phyloP scores from a whole-genome alignment of 2,113 vertebrate genomes.

The Calypte anna region DNA sequence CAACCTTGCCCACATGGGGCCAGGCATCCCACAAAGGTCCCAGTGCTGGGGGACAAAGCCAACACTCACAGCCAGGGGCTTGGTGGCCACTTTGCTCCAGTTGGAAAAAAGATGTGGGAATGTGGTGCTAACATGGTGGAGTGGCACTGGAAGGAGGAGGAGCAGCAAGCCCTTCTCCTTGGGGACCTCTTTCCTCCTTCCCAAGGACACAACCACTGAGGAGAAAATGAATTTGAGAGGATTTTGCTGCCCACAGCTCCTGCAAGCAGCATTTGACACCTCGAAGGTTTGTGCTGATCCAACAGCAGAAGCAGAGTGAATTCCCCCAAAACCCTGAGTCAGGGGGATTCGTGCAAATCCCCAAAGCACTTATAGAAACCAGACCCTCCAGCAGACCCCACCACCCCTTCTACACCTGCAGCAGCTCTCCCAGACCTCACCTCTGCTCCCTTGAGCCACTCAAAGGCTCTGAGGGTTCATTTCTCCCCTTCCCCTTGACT shows the following conservation, averaged over 20 bases:
- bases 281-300: neutral
- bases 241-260: neutral
- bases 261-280: too few species aligned
- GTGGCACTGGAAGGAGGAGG: slow-evolving; percentile 22
- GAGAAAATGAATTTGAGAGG: neutral
- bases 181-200: slow-evolving; percentile 77
- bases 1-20: too few species aligned
- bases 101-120: neutral
- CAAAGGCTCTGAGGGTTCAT: rapidly evolving
- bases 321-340: neutral
- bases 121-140: slow-evolving; percentile 2
- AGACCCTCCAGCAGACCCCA: rapidly evolving
- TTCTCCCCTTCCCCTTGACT: neutral
- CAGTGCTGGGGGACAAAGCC: rapidly evolving
- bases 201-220: slow-evolving; percentile 35
- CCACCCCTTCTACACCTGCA: neutral
- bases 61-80: slow-evolving; percentile 72
- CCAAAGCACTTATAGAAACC: neutral
- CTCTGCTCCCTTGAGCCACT: neutral
- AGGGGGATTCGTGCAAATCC: neutral
- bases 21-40: neutral
- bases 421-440: neutral
- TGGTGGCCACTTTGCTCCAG: rapidly evolving
- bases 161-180: slow-evolving; percentile 74
- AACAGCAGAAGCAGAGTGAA: neutral